These are phyloP conservation scores for Plagodis pulveraria DNA, from an alignment of 2,888 invertebrate genomes.

Conservation along the genomic window DNA sequence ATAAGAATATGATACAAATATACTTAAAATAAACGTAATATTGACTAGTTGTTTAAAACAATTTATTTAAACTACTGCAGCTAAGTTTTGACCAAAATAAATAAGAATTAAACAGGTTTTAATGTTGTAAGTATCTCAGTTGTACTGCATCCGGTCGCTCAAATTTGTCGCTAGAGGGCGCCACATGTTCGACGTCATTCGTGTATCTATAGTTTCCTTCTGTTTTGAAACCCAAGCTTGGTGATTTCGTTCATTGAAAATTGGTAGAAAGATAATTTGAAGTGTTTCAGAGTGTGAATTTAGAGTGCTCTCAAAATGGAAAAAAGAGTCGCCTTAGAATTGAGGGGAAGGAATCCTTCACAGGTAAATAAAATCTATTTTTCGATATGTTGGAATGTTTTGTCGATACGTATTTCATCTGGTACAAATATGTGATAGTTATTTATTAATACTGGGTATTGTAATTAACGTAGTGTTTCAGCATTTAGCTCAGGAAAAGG, in stretches of 20 bases:
- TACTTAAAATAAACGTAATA: neutral
- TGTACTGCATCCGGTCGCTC: slow-evolving; percentile 62
- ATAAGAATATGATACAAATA: neutral
- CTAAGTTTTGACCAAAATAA: neutral
- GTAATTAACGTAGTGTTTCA: slow-evolving; percentile 18
- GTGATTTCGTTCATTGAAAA: slow-evolving; percentile 76
- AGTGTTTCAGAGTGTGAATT: slow-evolving; percentile 66
- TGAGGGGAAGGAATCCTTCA: slow-evolving; percentile 94
- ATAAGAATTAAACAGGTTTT: neutral
- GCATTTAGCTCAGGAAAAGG: slow-evolving; percentile 9
- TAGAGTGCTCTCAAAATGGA: slow-evolving; percentile 88
- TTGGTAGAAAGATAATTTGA: slow-evolving; percentile 62
- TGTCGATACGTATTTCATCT: slow-evolving; percentile 83
- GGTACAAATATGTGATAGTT: slow-evolving; percentile 60
- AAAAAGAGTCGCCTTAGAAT: slow-evolving; percentile 97
- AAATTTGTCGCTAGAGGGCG: slow-evolving; percentile 73
- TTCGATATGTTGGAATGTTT: slow-evolving; percentile 79
- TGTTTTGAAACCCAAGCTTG: slow-evolving; percentile 86
- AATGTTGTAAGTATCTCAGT: slow-evolving; percentile 45
- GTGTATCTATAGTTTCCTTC: slow-evolving; percentile 85
- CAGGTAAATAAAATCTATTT: slow-evolving; percentile 89
- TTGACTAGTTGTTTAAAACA: no score
- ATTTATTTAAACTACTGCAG: no score
- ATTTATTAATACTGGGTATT: slow-evolving; percentile 43
- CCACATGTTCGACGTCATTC: slow-evolving; percentile 79